Conservation (phyloP, 23 tunicate species). For the Diplosoma virens region DNA sequence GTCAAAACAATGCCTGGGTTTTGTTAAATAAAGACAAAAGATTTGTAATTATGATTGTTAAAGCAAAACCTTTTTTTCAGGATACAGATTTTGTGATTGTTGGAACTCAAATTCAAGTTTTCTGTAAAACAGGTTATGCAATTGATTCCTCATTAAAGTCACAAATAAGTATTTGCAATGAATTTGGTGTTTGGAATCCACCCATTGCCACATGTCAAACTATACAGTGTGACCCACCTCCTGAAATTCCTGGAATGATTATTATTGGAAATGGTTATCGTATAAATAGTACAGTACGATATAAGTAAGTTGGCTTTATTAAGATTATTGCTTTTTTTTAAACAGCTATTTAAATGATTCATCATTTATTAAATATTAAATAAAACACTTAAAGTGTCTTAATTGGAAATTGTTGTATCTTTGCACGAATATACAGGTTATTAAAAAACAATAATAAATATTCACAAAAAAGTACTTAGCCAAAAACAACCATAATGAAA, state of each 20-base stretch:
- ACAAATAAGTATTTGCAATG: slow-evolving; percentile 40
- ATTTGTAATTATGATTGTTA: no score
- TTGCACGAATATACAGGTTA: no score
- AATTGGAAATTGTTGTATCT: no score
- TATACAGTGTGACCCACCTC: slow-evolving; percentile 53
- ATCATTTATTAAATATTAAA: no score
- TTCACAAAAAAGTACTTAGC: no score
- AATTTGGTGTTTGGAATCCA: slow-evolving; percentile 63
- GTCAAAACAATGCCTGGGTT: no score
- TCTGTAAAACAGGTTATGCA: slow-evolving; percentile 52
- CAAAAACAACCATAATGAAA: no score
- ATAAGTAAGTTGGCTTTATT: slow-evolving; percentile 52
- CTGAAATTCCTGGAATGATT: slow-evolving; percentile 29
- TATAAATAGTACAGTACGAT: slow-evolving; percentile 36
- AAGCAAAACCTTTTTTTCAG: slow-evolving; percentile 15
- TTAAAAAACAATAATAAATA: no score
- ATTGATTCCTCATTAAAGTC: slow-evolving; percentile 5
- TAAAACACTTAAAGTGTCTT: no score
- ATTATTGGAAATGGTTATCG: slow-evolving; percentile 40
- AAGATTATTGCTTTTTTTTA: no score
- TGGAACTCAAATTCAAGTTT: slow-evolving; percentile 35
- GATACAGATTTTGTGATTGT: neutral
- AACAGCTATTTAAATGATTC: no score
- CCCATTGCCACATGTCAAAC: slow-evolving; percentile 49
- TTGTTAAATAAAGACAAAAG: no score